phyloP scores from a whole-genome alignment of 2,797 vertebrate genomes.

The Pachyuromys duprasi region DNA sequence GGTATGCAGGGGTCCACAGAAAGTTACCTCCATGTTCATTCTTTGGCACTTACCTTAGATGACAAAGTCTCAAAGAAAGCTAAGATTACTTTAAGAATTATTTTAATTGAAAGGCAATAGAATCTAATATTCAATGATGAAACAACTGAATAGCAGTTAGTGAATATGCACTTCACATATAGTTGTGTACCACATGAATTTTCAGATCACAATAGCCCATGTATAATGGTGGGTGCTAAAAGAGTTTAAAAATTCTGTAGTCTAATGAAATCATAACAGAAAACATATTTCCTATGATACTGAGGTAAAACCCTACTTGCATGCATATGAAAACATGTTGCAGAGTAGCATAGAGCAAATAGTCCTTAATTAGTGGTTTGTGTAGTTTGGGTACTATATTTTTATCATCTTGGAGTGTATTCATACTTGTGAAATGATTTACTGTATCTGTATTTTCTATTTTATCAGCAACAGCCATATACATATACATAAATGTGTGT shows the following conservation, averaged over 20 bases:
- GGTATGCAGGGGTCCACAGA: neutral
- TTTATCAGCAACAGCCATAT: neutral
- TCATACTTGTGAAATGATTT: neutral
- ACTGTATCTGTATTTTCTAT: neutral
- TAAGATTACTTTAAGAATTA: neutral
- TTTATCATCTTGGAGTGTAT: neutral
- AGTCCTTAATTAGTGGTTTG: neutral
- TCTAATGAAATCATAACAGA: neutral
- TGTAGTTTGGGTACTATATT: neutral
- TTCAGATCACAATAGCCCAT: neutral
- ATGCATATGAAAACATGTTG: neutral
- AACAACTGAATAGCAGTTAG: neutral
- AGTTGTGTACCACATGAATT: neutral
- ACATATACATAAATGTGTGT: too few relatives aligned
- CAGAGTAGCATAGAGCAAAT: neutral
- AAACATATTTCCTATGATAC: neutral
- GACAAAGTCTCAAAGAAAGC: neutral
- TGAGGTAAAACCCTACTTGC: neutral
- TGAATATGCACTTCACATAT: neutral
- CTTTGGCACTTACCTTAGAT: neutral
- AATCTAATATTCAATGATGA: neutral
- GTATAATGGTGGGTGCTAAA: neutral
- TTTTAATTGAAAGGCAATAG: neutral
- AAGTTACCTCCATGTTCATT: neutral
- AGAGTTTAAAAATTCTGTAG: neutral